Evolutionary conservation across 2,797 vertebrate genomes (phyloP), one percentile per base, ranked within the genome.

Genomic region (Tragelaphus eurycerus): DNA sequence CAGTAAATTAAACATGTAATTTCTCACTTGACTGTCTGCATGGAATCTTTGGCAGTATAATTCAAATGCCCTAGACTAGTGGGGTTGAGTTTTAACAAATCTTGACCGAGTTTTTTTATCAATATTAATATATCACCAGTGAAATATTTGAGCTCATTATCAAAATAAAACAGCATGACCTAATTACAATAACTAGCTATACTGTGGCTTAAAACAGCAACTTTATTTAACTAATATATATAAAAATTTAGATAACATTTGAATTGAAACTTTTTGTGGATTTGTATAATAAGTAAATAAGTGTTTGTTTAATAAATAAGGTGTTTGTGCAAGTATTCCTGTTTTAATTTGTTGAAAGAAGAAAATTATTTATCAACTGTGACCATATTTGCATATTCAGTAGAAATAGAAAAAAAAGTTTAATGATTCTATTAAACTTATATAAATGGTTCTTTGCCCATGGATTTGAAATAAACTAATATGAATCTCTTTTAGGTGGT

Each of bases 121-220:
- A 82, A 23, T 93, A 64, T 92, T 93, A 54, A 43, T 76, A 13
- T 81, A 52, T 43, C n/a, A 74, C 81, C 15, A 89, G 19, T 60
- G 78, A 89, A 67, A 95, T 74, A 92, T 86, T 64, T 93, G 27
- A 89, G 23, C 6, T 96, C 55, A 59, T 84, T 79, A 94, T 50
- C 15, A 19, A 95, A 91, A 54, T 89, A 86, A 95, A 96, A 78
- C 6, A 48, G 55, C 54, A 84, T 91, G 31, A 71, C n/a, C 21
- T 84, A 93, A 86, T 93, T 91, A 92, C 14, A 64, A 84, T 94
- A n/a, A 89, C 86, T 96, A 89, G 6, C 2, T 84, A 48, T 38
- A 84, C 4, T 89, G 3, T 83, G 55, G 9, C 57, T 90, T 23
- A 90, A 90, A 81, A 71, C 2, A 84, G 23, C 29, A 48, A 62